phyloP scores from a whole-genome alignment of 2,888 invertebrate species.

The Diogma glabrata region DNA sequence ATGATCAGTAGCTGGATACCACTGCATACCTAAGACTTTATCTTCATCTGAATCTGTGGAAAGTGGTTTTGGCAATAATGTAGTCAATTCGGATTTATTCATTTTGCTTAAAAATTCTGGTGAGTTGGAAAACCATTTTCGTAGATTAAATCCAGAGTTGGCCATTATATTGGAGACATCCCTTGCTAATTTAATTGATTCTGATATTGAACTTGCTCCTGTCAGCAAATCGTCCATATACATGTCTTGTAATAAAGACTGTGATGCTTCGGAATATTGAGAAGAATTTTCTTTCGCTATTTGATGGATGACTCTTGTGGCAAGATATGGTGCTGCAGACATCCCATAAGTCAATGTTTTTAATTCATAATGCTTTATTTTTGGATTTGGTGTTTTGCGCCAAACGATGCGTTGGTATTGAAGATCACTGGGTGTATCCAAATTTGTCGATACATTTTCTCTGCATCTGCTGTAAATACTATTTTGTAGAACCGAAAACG shows the following conservation, averaged over 20 bases:
- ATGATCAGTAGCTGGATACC: neutral
- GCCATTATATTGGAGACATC: neutral
- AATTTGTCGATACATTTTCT: neutral
- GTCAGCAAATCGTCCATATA: too few species aligned
- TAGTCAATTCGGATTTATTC: neutral
- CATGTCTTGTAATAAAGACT: neutral
- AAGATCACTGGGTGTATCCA: too few species aligned
- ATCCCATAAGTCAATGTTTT: neutral
- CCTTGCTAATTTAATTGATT: neutral
- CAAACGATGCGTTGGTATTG: neutral
- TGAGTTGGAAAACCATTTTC: neutral
- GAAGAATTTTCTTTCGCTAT: neutral
- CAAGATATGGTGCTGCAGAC: neutral
- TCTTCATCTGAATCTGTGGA: neutral
- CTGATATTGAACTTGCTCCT: too few species aligned
- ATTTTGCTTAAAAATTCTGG: too few species aligned
- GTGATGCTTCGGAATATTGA: neutral
- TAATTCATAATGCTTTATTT: neutral
- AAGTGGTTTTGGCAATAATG: neutral
- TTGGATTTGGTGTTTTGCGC: neutral
- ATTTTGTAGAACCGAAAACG: neutral
- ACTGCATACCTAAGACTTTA: neutral
- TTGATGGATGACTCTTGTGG: neutral
- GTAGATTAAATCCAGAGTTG: neutral
- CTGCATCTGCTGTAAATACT: conserved; percentile 1